A percentile compares a stretch with the other conserved stretches of the same genome.
Conservation (phyloP, 2,888 invertebrate genomes). For the Agrochola macilenta region DNA sequence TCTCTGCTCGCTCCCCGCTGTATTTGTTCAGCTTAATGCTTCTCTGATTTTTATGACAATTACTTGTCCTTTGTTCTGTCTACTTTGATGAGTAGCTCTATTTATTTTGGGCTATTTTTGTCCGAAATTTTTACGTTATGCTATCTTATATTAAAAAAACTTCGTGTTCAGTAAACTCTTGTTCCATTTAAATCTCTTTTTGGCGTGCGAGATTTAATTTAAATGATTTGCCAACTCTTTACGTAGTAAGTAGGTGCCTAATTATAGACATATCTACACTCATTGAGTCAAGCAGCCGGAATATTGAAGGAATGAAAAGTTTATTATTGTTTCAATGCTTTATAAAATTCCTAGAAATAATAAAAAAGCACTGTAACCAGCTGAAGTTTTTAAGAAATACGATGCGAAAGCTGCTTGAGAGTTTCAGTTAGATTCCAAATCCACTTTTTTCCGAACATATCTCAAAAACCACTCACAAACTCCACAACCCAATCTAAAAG, state of each 20-base stretch:
- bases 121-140: neutral
- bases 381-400: neutral
- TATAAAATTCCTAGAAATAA: neutral
- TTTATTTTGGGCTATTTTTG: constrained; percentile 42
- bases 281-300: too few relatives aligned
- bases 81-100: constrained; percentile 33
- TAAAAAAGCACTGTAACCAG: neutral
- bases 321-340: neutral
- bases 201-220: neutral
- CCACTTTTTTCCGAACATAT: neutral
- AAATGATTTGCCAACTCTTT: neutral
- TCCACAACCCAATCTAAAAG: constrained; percentile 44
- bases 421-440: neutral
- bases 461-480: constrained; percentile 13
- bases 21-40: constrained; percentile 62
- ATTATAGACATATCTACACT: too few relatives aligned
- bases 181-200: neutral
- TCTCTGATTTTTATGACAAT: constrained; percentile 71
- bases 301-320: too few relatives aligned
- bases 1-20: constrained; percentile 62
- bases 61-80: constrained; percentile 60
- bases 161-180: neutral
- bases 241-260: too few relatives aligned
- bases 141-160: too few relatives aligned
- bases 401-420: neutral